phyloP scores from a whole-genome alignment of 2,113 vertebrate genomes.

The Megatriorchis doriae region DNA sequence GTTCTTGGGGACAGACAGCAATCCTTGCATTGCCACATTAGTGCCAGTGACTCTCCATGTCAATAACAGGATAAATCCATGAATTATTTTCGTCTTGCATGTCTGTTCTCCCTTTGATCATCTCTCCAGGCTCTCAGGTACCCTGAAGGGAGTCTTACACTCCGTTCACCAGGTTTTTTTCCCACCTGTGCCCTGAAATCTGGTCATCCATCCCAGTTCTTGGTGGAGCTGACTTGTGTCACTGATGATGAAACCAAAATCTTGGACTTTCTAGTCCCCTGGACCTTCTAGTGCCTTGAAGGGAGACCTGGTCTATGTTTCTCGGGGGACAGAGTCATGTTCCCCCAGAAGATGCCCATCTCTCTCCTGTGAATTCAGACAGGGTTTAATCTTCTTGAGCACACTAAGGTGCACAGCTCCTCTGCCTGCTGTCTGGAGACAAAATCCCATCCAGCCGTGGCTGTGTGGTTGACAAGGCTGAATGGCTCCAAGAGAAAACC shows the following conservation, averaged over 20 bases:
- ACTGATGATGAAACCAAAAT: background rate
- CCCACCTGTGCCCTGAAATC: background rate
- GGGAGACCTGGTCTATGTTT: background rate
- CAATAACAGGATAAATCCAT: too few species aligned
- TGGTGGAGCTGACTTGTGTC: background rate
- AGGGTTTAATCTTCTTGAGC: background rate
- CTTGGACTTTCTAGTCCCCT: background rate
- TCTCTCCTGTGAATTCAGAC: background rate
- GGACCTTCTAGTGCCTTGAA: background rate
- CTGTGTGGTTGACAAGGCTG: background rate
- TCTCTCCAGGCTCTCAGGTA: background rate
- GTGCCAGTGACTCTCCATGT: background rate
- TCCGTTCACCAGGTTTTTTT: background rate
- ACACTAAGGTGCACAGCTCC: background rate
- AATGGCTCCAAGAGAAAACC: background rate
- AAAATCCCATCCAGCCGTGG: rapidly evolving
- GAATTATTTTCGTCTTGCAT: background rate
- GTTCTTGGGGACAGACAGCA: background rate
- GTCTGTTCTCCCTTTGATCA: background rate
- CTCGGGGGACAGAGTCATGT: rapidly evolving
- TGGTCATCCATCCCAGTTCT: background rate
- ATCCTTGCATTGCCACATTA: background rate
- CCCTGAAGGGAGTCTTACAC: background rate
- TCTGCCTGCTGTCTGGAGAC: background rate
- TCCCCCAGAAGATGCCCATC: background rate